phyloP scores from a whole-genome alignment of 2,888 invertebrate genomes.

The Tenthredo amoena region DNA sequence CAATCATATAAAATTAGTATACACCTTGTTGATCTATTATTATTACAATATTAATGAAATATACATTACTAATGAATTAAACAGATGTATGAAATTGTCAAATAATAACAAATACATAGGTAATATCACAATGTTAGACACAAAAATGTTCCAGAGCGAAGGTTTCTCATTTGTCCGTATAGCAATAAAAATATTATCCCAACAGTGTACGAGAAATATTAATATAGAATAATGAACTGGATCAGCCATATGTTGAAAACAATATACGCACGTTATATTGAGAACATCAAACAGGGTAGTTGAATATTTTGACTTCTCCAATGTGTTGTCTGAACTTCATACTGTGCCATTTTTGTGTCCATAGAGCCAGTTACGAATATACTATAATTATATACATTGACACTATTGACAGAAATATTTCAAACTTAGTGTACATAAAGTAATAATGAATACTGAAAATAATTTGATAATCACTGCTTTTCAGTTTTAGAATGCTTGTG shows the following conservation, averaged over 20 bases:
- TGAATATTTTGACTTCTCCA: background rate
- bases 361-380: constrained; percentile 46
- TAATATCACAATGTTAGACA: constrained; percentile 18
- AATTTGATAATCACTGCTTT: constrained; percentile 45
- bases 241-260: background rate
- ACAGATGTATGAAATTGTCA: constrained; percentile 31
- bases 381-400: constrained; percentile 33
- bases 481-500: constrained; percentile 32
- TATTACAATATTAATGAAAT: constrained; percentile 25
- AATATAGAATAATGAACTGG: background rate
- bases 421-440: constrained; percentile 43
- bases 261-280: background rate
- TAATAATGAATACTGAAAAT: constrained; percentile 36
- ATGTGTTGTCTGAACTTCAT: background rate
- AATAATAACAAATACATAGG: background rate
- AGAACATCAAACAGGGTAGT: constrained; percentile 5
- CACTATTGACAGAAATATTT: constrained; percentile 46
- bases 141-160: constrained; percentile 26
- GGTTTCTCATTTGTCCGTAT: background rate
- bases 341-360: constrained; percentile 45
- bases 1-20: constrained; percentile 44
- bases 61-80: constrained; percentile 10
- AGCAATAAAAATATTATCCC: constrained; percentile 28
- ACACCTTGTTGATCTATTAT: constrained; percentile 41
- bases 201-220: background rate